phyloP scores from a whole-genome alignment of 2,888 invertebrate species.

The Cosmia pyralina region DNA sequence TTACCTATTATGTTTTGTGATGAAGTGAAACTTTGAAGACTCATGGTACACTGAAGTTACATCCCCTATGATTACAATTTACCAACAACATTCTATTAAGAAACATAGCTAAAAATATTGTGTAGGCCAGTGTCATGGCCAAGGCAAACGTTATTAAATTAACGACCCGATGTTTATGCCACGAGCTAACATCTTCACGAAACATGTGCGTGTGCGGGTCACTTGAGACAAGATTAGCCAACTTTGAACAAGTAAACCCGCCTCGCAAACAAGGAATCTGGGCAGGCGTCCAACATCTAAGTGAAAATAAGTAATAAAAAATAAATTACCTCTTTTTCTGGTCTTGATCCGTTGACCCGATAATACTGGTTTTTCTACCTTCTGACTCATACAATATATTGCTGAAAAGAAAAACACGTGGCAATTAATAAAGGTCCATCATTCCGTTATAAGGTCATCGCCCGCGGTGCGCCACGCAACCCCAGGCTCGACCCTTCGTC shows the following conservation, averaged over 20 bases:
- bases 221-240: slow-evolving; percentile 18
- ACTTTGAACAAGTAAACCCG: slow-evolving; percentile 33
- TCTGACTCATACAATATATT: slow-evolving; percentile 99
- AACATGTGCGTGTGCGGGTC: slow-evolving; percentile 47
- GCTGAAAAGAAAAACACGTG: slow-evolving; percentile 91
- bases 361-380: slow-evolving; percentile 99
- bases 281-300: slow-evolving; percentile 55
- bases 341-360: slow-evolving; percentile 99
- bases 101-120: slow-evolving; percentile 34
- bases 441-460: slow-evolving; percentile 84
- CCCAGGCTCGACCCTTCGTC: slow-evolving; percentile 68
- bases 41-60: slow-evolving; percentile 24
- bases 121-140: slow-evolving; percentile 64
- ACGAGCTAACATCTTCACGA: slow-evolving; percentile 25
- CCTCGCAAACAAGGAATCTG: slow-evolving; percentile 42
- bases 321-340: slow-evolving; percentile 98
- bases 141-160: slow-evolving; percentile 65
- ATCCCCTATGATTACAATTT: slow-evolving; percentile 25
- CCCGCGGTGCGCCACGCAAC: slow-evolving; percentile 74
- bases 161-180: slow-evolving; percentile 59
- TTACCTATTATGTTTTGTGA: not conserved
- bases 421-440: slow-evolving; percentile 80
- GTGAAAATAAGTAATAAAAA: slow-evolving; percentile 58
- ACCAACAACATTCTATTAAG: slow-evolving; percentile 32
- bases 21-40: not conserved